phyloP scores from a whole-genome alignment of 2,797 vertebrate species.

The Ctenosaura bakeri region DNA sequence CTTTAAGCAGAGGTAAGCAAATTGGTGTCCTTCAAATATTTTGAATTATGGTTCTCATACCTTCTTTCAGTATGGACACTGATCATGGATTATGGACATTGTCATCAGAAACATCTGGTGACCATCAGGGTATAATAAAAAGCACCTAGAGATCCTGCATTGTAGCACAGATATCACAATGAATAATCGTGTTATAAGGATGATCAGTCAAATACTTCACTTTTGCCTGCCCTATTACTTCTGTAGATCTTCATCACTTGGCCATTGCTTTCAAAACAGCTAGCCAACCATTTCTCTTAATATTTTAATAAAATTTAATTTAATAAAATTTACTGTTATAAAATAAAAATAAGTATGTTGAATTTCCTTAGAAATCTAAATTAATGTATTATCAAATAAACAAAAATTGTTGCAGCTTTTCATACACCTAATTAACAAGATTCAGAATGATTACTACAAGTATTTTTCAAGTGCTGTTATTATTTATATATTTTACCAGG shows the following conservation, averaged over 20 bases:
- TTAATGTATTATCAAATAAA: not conserved
- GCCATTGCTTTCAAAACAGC: not conserved
- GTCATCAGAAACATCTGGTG: not conserved
- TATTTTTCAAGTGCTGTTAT: not conserved
- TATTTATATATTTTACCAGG: too few relatives aligned
- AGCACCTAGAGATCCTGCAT: not conserved
- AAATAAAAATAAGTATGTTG: not conserved
- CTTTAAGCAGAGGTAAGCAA: not conserved
- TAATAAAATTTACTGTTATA: not conserved
- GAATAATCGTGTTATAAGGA: not conserved
- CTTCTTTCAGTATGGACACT: not conserved
- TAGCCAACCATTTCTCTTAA: not conserved
- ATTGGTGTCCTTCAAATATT: not conserved
- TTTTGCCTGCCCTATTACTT: not conserved
- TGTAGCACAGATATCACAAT: not conserved
- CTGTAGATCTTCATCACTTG: not conserved
- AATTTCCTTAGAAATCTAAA: not conserved
- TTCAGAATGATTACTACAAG: not conserved
- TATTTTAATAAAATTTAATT: not conserved
- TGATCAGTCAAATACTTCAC: too few relatives aligned
- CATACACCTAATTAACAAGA: not conserved
- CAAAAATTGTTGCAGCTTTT: not conserved
- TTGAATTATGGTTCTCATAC: not conserved
- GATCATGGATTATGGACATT: not conserved
- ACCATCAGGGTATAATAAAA: not conserved